Conservation (phyloP, 2,888 invertebrate genomes). For the Noctua janthina region DNA sequence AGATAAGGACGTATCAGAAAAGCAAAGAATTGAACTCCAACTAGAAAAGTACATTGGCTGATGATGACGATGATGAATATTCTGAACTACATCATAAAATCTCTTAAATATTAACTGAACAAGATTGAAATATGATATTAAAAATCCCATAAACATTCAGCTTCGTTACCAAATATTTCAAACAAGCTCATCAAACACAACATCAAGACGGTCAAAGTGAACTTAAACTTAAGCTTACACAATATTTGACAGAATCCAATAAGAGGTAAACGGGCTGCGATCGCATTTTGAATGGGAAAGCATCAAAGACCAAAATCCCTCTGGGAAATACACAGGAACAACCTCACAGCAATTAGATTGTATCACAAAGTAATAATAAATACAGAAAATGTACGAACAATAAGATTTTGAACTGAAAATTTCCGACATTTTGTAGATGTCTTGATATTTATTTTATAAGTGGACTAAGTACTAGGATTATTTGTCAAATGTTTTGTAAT, state of each 20-base stretch:
- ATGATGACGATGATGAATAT: neutral
- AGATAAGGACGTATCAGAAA: neutral
- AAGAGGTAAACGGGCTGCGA: slow-evolving; percentile 46
- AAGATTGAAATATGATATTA: neutral
- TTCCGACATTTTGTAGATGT: slow-evolving; percentile 21
- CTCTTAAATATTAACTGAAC: neutral
- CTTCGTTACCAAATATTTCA: neutral
- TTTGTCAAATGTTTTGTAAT: slow-evolving; percentile 33
- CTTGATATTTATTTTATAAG: slow-evolving; percentile 30
- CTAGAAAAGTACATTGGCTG: neutral
- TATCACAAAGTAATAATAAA: slow-evolving; percentile 65
- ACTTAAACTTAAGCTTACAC: slow-evolving; percentile 39
- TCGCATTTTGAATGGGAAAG: slow-evolving; percentile 60
- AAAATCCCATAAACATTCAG: neutral
- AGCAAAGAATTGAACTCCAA: neutral
- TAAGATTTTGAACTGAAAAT: slow-evolving; percentile 53
- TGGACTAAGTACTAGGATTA: slow-evolving; percentile 33
- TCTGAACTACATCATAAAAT: neutral
- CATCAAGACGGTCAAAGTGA: slow-evolving; percentile 34
- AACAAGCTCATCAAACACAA: slow-evolving; percentile 6
- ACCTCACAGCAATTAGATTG: slow-evolving; percentile 64
- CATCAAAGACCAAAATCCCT: slow-evolving; percentile 64
- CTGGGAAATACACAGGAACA: slow-evolving; percentile 62
- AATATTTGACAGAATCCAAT: slow-evolving; percentile 57
- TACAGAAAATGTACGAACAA: slow-evolving; percentile 49